Evolutionary conservation across 64 coral and sea anemone species (phyloP).

Genomic region (Stichodactyla mertensii): DNA sequence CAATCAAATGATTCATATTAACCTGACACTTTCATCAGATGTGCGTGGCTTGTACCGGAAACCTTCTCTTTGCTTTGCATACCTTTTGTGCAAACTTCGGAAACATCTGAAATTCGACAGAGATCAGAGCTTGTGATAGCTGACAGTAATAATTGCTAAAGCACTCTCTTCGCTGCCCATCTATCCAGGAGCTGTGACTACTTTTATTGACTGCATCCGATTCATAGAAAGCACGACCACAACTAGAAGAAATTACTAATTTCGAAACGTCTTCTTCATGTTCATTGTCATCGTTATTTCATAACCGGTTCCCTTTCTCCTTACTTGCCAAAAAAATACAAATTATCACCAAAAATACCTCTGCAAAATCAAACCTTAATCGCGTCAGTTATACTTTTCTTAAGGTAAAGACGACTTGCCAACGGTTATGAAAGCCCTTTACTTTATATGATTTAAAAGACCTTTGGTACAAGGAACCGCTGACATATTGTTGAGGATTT

Average conservation of each 20-base stretch:
- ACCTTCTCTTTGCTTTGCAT: conserved; percentile 5
- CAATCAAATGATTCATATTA: conserved; percentile 11
- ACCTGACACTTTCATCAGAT: not conserved
- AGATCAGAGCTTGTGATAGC: not conserved
- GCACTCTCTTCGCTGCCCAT: not conserved
- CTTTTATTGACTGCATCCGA: not conserved
- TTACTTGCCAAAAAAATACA: not conserved
- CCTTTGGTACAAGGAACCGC: not conserved
- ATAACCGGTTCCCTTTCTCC: not conserved
- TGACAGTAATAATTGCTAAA: conserved; percentile 7
- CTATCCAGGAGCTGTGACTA: not conserved
- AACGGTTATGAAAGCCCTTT: not conserved
- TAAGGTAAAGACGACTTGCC: not conserved
- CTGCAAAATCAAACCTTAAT: no score
- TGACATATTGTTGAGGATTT: not conserved
- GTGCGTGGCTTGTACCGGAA: not conserved
- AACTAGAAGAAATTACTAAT: not conserved
- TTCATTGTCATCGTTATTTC: not conserved
- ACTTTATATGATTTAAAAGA: not conserved
- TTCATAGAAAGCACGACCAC: not conserved
- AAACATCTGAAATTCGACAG: not conserved
- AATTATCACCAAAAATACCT: no score
- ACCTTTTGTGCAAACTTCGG: conserved; percentile 6
- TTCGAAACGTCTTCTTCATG: not conserved
- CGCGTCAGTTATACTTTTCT: not conserved